Evolutionary conservation across 2,113 vertebrate genomes (phyloP), one percentile per base, ranked within the genome.

Genomic region (Pygathrix nemaeus): DNA sequence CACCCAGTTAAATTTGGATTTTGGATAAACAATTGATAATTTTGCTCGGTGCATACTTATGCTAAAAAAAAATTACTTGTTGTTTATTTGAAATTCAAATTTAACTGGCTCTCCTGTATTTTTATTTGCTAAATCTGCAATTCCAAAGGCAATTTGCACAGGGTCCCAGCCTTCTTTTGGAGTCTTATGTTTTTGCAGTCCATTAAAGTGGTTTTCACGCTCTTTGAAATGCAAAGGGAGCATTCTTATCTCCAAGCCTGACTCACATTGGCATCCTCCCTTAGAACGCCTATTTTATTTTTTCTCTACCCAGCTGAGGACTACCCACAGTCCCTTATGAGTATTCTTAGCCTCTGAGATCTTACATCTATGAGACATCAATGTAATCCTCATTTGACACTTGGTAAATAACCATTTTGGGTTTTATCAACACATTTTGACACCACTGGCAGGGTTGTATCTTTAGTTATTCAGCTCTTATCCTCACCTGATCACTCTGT

Each of bases 11-110:
- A 38, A 88, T 80, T 73, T 80, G 45, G 90, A 95, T 64, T 88
- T 94, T 80, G 92, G 50, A 84, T 80, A 73, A 89, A 93, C 40
- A 90, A 83, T 57, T 14, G 92, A 52, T 80, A 78, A 92, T 83
- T 90, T 92, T 93, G 27, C 45, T 57, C 76, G 48, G 9, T 48
- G 78, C 43, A 57, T 59, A 86, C 40, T 75, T 48, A 95, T 40
- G 70, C 40, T 73, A 59, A 81, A 84, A 75, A 75, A 43, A 40
- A 50, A 32, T 70, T 38, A n/a, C 12, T 87, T 83, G 18, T 87
- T 86, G 12, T 95, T 88, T 81, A 83, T 38, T 8, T 57, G 45
- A 95, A 96, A 93, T 90, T 70, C 80, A 96, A 80, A 93, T 87
- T 59, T 92, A 92, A 85, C 52, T 40, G 59, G 32, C n/a, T 59